Conservation (phyloP, 2,797 vertebrate genomes). For the Threskiornis aethiopicus region DNA sequence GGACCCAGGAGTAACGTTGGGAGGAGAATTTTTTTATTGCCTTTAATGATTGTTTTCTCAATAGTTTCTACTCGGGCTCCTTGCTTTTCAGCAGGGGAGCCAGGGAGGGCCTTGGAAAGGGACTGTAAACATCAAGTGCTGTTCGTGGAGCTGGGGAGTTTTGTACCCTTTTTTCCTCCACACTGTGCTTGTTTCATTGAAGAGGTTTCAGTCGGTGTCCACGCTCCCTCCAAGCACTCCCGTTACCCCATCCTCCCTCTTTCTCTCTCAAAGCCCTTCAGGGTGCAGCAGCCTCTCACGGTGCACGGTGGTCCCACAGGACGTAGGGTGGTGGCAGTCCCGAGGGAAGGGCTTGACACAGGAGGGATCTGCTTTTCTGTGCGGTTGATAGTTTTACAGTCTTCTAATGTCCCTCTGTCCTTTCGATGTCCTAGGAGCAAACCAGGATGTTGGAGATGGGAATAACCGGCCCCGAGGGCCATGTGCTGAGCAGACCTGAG, state of each 20-base stretch:
- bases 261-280: background rate
- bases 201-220: background rate
- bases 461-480: constrained; percentile 97
- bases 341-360: background rate
- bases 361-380: background rate
- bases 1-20: background rate
- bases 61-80: background rate
- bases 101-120: background rate
- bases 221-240: background rate
- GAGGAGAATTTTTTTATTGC: background rate
- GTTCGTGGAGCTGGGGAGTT: background rate
- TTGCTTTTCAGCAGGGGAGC: background rate
- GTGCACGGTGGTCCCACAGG: background rate
- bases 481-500: constrained; percentile 94
- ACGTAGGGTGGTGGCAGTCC: background rate
- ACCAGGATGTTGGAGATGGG: constrained; percentile 95
- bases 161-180: background rate
- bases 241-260: background rate
- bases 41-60: background rate
- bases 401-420: background rate
- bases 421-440: constrained; percentile 84
- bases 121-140: background rate
- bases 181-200: background rate
- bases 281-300: background rate
- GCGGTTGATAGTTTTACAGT: background rate